A percentile compares a stretch with the other conserved stretches of the same genome.
Conservation (phyloP, 1,140 invertebrate genomes). For the Brachionus manjavacas region DNA sequence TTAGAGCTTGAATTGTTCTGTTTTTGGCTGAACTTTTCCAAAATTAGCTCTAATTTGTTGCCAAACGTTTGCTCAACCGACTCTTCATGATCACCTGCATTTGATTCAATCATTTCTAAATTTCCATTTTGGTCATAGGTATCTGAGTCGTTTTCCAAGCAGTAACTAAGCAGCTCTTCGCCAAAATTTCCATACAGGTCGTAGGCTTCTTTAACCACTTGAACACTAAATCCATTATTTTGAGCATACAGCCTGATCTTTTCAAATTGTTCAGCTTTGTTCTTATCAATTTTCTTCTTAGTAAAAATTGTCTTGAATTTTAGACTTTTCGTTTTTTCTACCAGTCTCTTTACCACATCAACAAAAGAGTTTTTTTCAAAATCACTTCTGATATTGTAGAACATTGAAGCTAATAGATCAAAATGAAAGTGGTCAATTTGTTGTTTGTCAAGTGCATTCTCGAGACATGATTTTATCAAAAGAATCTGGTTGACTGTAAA, state of each 20-base stretch:
- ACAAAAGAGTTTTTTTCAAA: background rate
- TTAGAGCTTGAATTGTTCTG: background rate
- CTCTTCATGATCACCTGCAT: background rate
- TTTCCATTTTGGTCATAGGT: background rate
- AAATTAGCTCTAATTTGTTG: background rate
- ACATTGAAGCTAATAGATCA: background rate
- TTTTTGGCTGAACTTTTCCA: background rate
- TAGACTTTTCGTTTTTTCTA: background rate
- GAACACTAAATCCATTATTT: background rate
- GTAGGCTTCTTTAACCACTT: background rate
- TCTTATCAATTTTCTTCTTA: background rate
- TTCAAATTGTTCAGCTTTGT: background rate
- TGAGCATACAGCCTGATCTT: background rate
- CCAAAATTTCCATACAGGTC: background rate
- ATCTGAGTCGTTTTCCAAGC: background rate
- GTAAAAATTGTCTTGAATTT: background rate
- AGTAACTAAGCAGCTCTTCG: background rate
- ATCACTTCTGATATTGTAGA: background rate
- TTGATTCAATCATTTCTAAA: background rate
- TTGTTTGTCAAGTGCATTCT: background rate
- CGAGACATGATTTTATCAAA: background rate
- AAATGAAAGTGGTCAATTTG: background rate
- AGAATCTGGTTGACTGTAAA: slow-evolving; percentile 1
- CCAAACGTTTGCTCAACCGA: background rate
- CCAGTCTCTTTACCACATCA: background rate